Percentiles rank a stretch among this genome's conserved stretches.
Evolutionary conservation across 2,797 vertebrate genomes (phyloP).

Genomic region (Okamejei kenojei): DNA sequence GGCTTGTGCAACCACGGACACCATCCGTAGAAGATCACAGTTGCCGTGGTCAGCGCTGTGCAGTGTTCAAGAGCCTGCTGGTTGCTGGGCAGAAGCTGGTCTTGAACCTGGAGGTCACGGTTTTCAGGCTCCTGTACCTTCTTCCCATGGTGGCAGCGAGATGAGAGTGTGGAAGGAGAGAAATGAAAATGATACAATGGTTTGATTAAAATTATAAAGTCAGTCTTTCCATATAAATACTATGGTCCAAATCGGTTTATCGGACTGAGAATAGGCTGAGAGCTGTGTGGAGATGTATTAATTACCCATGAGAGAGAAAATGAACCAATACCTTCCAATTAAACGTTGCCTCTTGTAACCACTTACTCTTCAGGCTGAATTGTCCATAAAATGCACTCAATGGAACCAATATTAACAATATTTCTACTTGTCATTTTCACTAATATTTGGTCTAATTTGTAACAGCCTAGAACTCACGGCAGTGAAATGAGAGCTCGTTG

Average conservation of each 20-base stretch:
- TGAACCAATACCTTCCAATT: neutral
- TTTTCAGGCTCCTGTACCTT: too few relatives aligned
- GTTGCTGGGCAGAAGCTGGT: too few relatives aligned
- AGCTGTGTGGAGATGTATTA: neutral
- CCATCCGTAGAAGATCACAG: too few relatives aligned
- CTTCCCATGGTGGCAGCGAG: too few relatives aligned
- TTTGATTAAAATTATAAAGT: neutral
- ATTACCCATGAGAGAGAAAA: slow-evolving; percentile 17
- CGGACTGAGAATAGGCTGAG: neutral
- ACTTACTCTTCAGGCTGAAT: neutral
- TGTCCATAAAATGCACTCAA: neutral
- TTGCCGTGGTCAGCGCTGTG: too few relatives aligned
- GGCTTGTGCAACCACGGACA: too few relatives aligned
- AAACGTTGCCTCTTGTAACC: neutral
- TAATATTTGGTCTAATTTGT: slow-evolving; percentile 4
- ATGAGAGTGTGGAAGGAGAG: too few relatives aligned
- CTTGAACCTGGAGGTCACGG: too few relatives aligned
- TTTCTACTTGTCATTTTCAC: neutral
- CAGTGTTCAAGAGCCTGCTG: too few relatives aligned
- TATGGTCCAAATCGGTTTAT: neutral
- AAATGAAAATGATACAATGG: neutral
- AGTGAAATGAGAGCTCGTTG: neutral
- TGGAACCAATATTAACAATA: neutral
- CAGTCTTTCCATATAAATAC: neutral
- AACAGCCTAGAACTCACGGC: neutral